Base-by-base conservation (phyloP, 1,140 invertebrate species). In the Tachypleus tridentatus region DNA sequence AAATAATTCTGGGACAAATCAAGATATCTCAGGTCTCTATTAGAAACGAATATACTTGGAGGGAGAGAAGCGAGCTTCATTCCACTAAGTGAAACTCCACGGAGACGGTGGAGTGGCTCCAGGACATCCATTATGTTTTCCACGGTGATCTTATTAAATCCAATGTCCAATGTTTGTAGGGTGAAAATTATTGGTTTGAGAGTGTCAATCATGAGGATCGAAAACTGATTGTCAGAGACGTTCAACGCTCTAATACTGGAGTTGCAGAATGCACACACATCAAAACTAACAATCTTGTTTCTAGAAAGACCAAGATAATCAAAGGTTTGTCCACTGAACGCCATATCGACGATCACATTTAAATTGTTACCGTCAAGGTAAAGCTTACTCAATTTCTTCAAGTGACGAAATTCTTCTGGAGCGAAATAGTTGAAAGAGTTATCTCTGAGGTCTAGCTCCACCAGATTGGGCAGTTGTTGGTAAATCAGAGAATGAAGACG, bases 321-420 rank as follows among this genome's bases (percentile, higher is more conserved):
- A 2, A 82, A 70, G 8, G 72, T 60, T 69, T 75, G 73, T 69
- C 82, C 81, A 54, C 80, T 79, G 76, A 89, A 89, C 67, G 85
- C 85, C 68, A 83, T 79, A 73, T 88, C 86, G 48, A 86, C 78
- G 51, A 88, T 79, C 29, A 67, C 68, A 4, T 86, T 84, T 59
- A 89, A 75, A 72, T 86, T 82, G 77, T 90, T 91, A 51, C 86
- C 86, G 71, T 89, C 86, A 67, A 89, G 77, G 70, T 80, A 78
- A 57, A 91, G 78, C 69, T 80, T 81, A 70, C 82, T 82, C 54
- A 91, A 76, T 48, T 74, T 70, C 5, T 64, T 71, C 51, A 73
- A 57, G 70, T 82, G 82, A n/a, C 61, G 51, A 9, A 61, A 88
- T 63, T 69, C 70, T 51, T 58, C 58, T 48, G 64, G 59, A n/a